phyloP scores from a whole-genome alignment of 1,140 invertebrate species.

The Platyscapa corneri region DNA sequence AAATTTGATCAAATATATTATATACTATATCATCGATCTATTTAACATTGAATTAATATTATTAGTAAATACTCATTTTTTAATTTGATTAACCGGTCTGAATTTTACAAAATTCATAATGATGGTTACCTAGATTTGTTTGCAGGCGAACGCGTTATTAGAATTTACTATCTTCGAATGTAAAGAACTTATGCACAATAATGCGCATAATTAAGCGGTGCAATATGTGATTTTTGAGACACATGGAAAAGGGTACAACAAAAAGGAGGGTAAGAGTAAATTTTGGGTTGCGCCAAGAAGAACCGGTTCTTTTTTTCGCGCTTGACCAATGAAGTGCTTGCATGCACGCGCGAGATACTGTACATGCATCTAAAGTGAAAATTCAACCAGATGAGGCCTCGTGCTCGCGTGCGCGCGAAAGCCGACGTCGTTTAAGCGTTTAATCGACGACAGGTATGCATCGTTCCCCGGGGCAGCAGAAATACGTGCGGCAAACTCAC shows the following conservation, averaged over 20 bases:
- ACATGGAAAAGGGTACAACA: background rate
- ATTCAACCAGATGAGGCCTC: conserved; percentile 17
- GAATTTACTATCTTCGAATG: too few relatives aligned
- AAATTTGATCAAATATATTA: too few relatives aligned
- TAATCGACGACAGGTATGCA: conserved; percentile 38
- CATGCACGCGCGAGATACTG: conserved; percentile 14
- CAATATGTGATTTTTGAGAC: background rate
- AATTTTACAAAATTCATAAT: too few relatives aligned
- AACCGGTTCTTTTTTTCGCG: conserved; percentile 36
- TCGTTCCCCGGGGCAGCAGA: background rate
- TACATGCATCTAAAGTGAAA: conserved; percentile 19
- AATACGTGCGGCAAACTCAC: conserved; percentile 13
- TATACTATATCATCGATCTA: too few relatives aligned
- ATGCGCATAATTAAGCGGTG: background rate
- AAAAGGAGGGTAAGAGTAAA: conserved; percentile 32
- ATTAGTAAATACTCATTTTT: too few relatives aligned
- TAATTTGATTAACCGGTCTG: too few relatives aligned
- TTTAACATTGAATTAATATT: too few relatives aligned
- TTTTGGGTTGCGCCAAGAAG: conserved; percentile 56
- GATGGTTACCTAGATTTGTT: too few relatives aligned
- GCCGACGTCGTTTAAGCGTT: conserved; percentile 38
- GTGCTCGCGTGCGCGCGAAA: conserved; percentile 31
- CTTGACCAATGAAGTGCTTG: conserved; percentile 51
- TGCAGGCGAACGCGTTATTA: too few relatives aligned
- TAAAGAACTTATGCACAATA: background rate